Evolutionary conservation across 2,888 invertebrate genomes (phyloP), one percentile per base, ranked within the genome.

Genomic region (Sympetrum striolatum): DNA sequence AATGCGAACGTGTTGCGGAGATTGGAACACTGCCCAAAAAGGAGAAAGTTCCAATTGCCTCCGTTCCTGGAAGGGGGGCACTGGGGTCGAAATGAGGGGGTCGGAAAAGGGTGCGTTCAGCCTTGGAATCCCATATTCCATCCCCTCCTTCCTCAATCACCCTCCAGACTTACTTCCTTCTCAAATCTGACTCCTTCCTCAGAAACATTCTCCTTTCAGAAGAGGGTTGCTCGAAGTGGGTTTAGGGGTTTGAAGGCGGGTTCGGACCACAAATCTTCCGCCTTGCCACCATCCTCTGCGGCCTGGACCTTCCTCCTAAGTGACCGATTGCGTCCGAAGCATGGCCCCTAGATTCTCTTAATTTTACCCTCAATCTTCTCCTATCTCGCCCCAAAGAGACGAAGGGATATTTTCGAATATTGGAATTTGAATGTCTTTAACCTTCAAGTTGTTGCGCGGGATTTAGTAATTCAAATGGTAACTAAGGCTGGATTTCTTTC

Each of bases 301-400:
- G 73, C 18, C 58, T 25, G 25, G 64, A 64, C 82, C 82, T 82
- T 31, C 86, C 86, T 31, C 22, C 35, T 31, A 58, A 86, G 39
- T 86, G 86, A 86, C 86, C 60, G 86, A 86, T 86, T 25, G 60
- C 60, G 18, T 60, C 60, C 53, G n/a, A 82, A 31, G 37, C 60
- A 14, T 22, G 15, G 25, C 14, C 86, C 44, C 37, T 4, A 22
- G 86, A 86, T 86, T 22, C 86, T 64, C 60, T 86, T 86, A 58
- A 86, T 86, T 60, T 64, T 60, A 37, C 35, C 64, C 60, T 35
- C 37, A 31, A 31, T 12, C 18, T 22, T 5, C 1, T 15, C 58
- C 58, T 3, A 12, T 3, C 18, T 14, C 35, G 1, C 82, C 25
- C 48, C 31, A 8, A 53, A 53, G 18, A 18, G 53, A 5, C 0